Evolutionary conservation across 2,113 vertebrate genomes (phyloP).

Genomic region (Tor tambroides): DNA sequence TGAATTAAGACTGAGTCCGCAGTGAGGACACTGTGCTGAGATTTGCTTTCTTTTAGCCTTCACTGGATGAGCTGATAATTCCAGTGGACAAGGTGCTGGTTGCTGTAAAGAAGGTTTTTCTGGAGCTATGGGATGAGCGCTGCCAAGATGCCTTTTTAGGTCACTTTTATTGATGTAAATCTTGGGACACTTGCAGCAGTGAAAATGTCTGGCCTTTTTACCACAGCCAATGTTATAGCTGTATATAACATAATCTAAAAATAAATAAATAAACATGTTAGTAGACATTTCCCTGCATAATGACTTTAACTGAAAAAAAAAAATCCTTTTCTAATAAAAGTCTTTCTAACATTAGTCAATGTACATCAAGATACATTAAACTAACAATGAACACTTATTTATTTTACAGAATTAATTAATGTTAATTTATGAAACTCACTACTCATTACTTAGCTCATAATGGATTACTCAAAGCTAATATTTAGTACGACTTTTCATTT

Average conservation of each 20-base stretch:
- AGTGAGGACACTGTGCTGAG: neutral
- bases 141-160: neutral
- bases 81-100: neutral
- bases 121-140: neutral
- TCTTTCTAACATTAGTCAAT: no score
- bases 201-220: neutral
- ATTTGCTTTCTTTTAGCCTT: neutral
- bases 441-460: neutral
- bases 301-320: neutral
- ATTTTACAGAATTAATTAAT: neutral
- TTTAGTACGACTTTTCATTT: neutral
- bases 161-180: neutral
- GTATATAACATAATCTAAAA: slow-evolving; percentile 12
- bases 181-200: slow-evolving; percentile 11
- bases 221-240: slow-evolving; percentile 16
- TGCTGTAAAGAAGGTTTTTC: neutral
- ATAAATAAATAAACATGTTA: neutral
- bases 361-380: no score
- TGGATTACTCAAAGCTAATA: neutral
- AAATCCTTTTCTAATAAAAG: neutral
- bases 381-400: neutral
- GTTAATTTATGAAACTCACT: neutral
- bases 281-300: neutral
- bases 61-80: neutral
- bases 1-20: neutral